Evolutionary conservation across 92 coral and sea anemone species (phyloP), one percentile per base, ranked within the genome.

Genomic region (Phymanthus crucifer): DNA sequence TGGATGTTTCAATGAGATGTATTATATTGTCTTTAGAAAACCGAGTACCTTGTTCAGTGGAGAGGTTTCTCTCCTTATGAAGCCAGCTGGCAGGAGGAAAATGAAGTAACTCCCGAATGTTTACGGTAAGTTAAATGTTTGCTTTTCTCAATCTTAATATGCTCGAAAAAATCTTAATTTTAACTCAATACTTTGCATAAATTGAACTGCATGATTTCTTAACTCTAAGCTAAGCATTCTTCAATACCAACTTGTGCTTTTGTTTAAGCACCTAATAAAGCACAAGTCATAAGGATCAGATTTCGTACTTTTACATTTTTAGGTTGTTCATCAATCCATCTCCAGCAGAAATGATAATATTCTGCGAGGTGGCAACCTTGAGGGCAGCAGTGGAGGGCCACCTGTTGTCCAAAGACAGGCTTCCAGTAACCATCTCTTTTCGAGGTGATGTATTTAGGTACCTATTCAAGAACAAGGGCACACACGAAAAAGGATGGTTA

Each of bases 401-500:
- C 34, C 75, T 86, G 34, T 81, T 76, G 50, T 71, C 79, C 31
- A 76, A 83, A 70, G 67, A 35, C 21, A 47, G 86, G 45, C 80
- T 81, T 18, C 80, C 66, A 65, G 81, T 76, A 37, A 77, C 78
- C 23, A 74, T 86, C 50, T 77, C 77, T 36, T 76, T 86, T 46
- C 35, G 90, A 71, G 86, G 85, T 38, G 86, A 86, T 72, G 86
- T 82, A n/a, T 86, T 69, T 66, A 68, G 66, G 46, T 40, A 29
- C 75, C 86, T 86, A 29, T 86, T 76, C 65, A 38, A 40, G 58
- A 56, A 47, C 81, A 76, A 76, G 78, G 73, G 9, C 14, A 47
- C 35, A 24, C 43, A n/a, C 26, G 36, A 61, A 21, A 58, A 78
- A 38, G 47, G 75, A 35, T 82, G 82, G 75, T 66, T 71, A 12